Base-by-base conservation (phyloP, 1,140 invertebrate genomes). In the Brachionus sp. region DNA sequence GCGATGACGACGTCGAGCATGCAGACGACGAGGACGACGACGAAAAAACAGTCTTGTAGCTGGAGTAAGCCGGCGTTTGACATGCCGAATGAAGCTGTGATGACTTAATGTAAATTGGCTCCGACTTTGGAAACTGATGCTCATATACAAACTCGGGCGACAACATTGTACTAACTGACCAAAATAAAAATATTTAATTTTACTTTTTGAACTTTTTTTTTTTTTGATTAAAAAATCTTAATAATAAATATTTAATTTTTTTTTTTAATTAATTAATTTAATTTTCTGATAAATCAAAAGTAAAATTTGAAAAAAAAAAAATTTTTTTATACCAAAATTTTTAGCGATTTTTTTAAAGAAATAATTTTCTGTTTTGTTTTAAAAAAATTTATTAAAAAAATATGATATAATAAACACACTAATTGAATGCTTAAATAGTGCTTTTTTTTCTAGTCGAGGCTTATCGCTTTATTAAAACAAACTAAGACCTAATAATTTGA, bases 1-100 rank as follows among this genome's bases (percentile, higher is more conserved):
- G 66, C 35, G 66, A 70, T 16, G 66, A 70, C 1, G 66, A 70
- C 4, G 66, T 70, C 66, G 66, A 70, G 19, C 66, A 70, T 5
- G 66, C 35, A 9, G 66, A 70, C 16, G 66, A 70, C 0, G 33
- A 37, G 7, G 66, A 70, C n/a, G 35, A 70, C 1, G 66, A 70
- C n/a, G 66, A 70, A 39, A 16, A 70, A 5, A 70, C 66, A 7
- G 29, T 70, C 37, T 70, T 70, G 37, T 39, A 70, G 7, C n/a
- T 9, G 1, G 33, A 19, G 12, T 39, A 19, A 2, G 25, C 13
- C 37, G 29, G 37, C 7, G 37, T 16, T 10, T 16, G 29, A 4
- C 5, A 5, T 29, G 7, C 4, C 13, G 19, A 33, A 6, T 35
- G 13, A 16, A 13, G 66, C 16, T 70, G 66, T 29, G 29, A 29